Evolutionary conservation across 2,797 vertebrate genomes (phyloP).

Genomic region (Cichlasoma orientale): DNA sequence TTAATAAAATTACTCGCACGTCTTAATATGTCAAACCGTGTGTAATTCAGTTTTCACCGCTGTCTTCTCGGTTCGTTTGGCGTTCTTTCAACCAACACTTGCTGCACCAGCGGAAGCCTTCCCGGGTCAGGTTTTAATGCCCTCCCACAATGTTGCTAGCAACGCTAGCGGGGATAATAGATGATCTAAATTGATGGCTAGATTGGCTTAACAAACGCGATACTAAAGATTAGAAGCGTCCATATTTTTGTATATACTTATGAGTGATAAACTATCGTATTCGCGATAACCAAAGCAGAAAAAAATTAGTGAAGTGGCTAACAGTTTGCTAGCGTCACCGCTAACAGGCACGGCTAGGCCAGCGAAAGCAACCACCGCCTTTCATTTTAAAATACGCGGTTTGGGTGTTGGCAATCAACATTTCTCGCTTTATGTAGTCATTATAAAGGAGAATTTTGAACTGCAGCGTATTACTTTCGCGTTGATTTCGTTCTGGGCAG

Average conservation of each 20-base stretch:
- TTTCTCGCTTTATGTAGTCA: neutral
- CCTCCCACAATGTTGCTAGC: conserved; percentile 60
- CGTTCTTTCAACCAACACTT: conserved; percentile 7
- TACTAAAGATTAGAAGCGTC: neutral
- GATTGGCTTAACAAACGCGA: neutral
- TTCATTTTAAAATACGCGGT: conserved; percentile 27
- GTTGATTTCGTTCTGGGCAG: conserved; percentile 41
- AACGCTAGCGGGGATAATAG: conserved; percentile 33
- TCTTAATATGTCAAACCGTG: neutral
- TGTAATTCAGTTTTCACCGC: neutral
- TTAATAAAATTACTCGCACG: neutral
- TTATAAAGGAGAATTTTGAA: rapidly evolving
- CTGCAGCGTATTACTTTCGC: neutral
- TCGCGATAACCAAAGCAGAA: neutral
- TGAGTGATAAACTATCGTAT: conserved; percentile 7
- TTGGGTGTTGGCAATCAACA: neutral
- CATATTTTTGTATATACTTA: too few species aligned
- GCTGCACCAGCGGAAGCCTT: conserved; percentile 34
- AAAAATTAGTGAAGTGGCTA: conserved; percentile 19
- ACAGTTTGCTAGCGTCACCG: conserved; percentile 21
- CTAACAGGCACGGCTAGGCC: conserved; percentile 64
- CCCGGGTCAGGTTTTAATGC: conserved; percentile 60
- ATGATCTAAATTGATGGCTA: neutral
- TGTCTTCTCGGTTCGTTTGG: neutral
- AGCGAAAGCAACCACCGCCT: conserved; percentile 32